phyloP scores from a whole-genome alignment of 2,888 invertebrate species.

The Amaurobius ferox region DNA sequence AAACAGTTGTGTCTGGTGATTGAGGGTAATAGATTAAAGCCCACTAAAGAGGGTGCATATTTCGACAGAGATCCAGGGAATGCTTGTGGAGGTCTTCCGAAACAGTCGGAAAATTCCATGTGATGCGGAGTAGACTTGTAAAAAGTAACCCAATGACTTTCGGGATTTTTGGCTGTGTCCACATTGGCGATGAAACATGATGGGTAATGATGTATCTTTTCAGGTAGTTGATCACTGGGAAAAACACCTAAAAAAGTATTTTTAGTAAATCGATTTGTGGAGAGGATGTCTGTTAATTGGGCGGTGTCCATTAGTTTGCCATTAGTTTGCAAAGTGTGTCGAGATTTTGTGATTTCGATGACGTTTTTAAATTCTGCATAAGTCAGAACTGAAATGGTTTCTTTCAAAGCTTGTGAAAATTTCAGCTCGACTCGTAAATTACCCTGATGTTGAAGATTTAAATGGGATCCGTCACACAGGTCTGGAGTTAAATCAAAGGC shows the following conservation, averaged over 20 bases:
- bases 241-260: slow-evolving; percentile 20
- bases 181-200: background rate
- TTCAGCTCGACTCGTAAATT: slow-evolving; percentile 37
- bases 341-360: slow-evolving; percentile 73
- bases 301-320: slow-evolving; percentile 20
- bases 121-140: background rate
- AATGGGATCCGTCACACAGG: slow-evolving; percentile 11
- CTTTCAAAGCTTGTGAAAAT: background rate
- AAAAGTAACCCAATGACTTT: slow-evolving; percentile 8
- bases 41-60: background rate
- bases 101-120: background rate
- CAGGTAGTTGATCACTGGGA: slow-evolving; percentile 26
- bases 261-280: background rate
- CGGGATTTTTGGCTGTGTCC: background rate
- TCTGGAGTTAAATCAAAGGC: slow-evolving; percentile 43
- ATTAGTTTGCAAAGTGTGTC: slow-evolving; percentile 20
- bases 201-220: background rate
- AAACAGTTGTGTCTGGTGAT: background rate
- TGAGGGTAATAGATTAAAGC: too few relatives aligned
- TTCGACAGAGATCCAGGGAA: background rate
- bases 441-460: slow-evolving; percentile 25
- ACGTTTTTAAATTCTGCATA: slow-evolving; percentile 59
- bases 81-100: background rate
- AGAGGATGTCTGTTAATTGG: slow-evolving; percentile 5
- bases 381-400: slow-evolving; percentile 16